These are phyloP conservation scores for Urocitellus parryii DNA, from an alignment of 2,113 vertebrate species.

Conservation along the genomic window DNA sequence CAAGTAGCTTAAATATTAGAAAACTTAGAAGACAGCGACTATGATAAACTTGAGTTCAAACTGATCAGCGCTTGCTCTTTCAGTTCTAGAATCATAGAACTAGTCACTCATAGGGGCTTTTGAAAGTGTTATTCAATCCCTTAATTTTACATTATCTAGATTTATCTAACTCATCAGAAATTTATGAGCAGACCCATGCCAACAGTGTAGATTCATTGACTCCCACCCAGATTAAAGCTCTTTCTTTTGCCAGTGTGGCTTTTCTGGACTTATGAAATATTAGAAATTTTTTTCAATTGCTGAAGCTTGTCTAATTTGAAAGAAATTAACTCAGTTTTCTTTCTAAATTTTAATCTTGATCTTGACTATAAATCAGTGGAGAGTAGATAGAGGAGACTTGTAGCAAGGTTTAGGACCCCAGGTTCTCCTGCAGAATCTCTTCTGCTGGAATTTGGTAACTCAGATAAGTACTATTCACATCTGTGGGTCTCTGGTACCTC, in stretches of 20 bases:
- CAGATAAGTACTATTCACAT: not conserved
- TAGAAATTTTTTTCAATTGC: not conserved
- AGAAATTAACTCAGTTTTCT: not conserved
- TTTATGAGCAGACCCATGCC: not conserved
- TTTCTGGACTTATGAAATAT: not conserved
- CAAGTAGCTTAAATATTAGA: not conserved
- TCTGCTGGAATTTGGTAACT: not conserved
- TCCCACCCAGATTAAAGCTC: not conserved
- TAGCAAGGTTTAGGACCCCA: not conserved
- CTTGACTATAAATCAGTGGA: not conserved
- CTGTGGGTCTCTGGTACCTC: not conserved
- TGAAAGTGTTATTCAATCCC: not conserved
- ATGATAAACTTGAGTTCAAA: slow-evolving; percentile 24
- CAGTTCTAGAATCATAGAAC: not conserved
- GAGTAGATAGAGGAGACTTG: not conserved
- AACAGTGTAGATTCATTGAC: not conserved
- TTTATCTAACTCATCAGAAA: not conserved
- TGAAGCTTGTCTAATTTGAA: slow-evolving; percentile 13
- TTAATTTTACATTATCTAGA: slow-evolving; percentile 3
- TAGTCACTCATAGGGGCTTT: not conserved
- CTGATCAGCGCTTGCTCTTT: not conserved
- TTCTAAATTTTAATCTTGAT: not conserved
- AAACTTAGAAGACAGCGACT: not conserved
- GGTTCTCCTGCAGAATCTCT: not conserved
- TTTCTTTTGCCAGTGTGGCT: not conserved